Conservation (phyloP, 92 coral and sea anemone genomes). For the Palythoa caribaeorum region DNA sequence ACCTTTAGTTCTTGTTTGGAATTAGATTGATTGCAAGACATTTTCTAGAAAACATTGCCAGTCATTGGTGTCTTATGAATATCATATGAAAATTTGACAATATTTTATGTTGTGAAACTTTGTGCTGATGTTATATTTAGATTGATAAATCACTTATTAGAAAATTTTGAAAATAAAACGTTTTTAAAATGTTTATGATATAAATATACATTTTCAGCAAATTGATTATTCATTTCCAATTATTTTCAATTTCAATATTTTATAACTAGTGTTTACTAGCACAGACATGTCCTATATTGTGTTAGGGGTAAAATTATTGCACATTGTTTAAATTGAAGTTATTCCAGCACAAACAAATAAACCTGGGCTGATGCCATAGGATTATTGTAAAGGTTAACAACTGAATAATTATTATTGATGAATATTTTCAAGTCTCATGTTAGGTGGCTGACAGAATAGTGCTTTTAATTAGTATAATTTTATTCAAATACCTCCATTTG, state of each 20-base stretch:
- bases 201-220: background rate
- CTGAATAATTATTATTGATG: background rate
- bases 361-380: background rate
- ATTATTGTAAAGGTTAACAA: constrained; percentile 5
- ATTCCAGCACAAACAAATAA: background rate
- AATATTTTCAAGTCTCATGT: background rate
- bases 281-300: background rate
- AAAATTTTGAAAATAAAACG: background rate
- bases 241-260: background rate
- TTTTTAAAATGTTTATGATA: background rate
- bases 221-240: background rate
- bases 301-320: background rate
- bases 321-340: background rate
- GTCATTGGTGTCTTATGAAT: too few relatives aligned
- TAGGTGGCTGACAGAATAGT: background rate
- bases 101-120: background rate
- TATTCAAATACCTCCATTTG: background rate
- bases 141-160: background rate
- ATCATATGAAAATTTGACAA: too few relatives aligned
- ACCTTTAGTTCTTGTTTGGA: too few relatives aligned
- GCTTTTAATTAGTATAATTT: background rate
- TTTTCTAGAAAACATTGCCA: too few relatives aligned
- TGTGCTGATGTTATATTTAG: background rate
- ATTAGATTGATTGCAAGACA: too few relatives aligned
- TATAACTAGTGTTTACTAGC: background rate